These are phyloP conservation scores for Delichon dasypus DNA, from an alignment of 2,797 vertebrate species.

Conservation along the genomic window DNA sequence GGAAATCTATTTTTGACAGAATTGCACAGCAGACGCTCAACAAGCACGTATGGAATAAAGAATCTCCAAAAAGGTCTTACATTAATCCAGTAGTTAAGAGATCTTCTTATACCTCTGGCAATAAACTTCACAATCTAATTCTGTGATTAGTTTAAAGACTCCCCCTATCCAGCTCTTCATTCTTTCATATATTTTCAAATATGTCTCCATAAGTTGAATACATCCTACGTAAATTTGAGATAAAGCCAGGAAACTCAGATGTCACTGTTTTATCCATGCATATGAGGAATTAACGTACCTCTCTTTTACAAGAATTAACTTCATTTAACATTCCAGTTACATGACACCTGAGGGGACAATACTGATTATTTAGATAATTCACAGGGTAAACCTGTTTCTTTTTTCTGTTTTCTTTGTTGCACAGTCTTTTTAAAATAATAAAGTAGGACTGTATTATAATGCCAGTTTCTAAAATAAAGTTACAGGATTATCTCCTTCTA, in stretches of 20 bases:
- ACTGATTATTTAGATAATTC: neutral
- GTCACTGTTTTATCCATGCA: neutral
- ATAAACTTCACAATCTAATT: neutral
- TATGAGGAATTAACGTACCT: neutral
- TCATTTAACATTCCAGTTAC: neutral
- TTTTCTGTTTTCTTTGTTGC: neutral
- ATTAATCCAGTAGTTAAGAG: neutral
- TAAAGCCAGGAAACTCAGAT: neutral
- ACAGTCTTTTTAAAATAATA: neutral
- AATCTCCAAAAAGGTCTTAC: neutral
- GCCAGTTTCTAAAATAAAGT: neutral
- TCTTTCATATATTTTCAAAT: neutral
- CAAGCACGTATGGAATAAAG: neutral
- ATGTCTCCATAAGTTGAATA: neutral
- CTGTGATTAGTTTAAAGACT: neutral
- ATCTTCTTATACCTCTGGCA: neutral
- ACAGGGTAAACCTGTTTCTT: neutral
- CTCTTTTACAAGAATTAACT: neutral
- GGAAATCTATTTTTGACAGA: neutral
- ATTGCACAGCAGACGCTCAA: neutral
- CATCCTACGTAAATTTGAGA: neutral
- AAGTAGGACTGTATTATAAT: neutral
- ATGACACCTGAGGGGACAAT: neutral
- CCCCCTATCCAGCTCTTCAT: neutral
- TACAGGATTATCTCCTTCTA: neutral